Percentiles rank a stretch among this genome's conserved stretches.
phyloP scores from a whole-genome alignment of 2,113 vertebrate species.

The Saimiri boliviensis region DNA sequence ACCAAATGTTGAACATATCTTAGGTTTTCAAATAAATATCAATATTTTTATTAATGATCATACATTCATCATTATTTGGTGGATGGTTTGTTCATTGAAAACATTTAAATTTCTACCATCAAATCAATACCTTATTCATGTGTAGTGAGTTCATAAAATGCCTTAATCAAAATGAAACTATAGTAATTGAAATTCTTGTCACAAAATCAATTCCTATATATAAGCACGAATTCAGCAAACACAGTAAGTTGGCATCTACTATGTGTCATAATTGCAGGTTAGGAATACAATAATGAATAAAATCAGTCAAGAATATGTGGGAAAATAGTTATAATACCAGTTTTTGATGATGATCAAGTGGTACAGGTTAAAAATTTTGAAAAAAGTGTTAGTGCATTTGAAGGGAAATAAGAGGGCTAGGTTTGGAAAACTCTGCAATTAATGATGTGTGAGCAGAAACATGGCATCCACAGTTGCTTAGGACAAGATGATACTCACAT shows the following conservation, averaged over 20 bases:
- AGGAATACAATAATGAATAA: not conserved
- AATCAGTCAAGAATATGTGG: not conserved
- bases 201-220: not conserved
- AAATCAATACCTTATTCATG: not conserved
- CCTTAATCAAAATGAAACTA: not conserved
- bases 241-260: not conserved
- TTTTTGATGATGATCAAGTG: not conserved
- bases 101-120: not conserved
- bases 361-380: not conserved
- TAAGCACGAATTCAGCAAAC: not conserved
- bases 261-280: not conserved
- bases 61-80: not conserved
- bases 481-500: not conserved
- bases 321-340: not conserved
- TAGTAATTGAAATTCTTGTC: not conserved
- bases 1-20: not conserved
- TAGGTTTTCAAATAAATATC: not conserved
- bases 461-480: not conserved
- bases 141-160: conserved; percentile 3
- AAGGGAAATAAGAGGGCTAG: not conserved
- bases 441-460: not conserved
- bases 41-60: not conserved
- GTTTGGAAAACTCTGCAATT: not conserved
- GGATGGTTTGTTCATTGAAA: not conserved
- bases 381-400: not conserved